These are phyloP conservation scores for Albula glossodonta DNA, from an alignment of 2,113 vertebrate genomes.

Conservation along the genomic window DNA sequence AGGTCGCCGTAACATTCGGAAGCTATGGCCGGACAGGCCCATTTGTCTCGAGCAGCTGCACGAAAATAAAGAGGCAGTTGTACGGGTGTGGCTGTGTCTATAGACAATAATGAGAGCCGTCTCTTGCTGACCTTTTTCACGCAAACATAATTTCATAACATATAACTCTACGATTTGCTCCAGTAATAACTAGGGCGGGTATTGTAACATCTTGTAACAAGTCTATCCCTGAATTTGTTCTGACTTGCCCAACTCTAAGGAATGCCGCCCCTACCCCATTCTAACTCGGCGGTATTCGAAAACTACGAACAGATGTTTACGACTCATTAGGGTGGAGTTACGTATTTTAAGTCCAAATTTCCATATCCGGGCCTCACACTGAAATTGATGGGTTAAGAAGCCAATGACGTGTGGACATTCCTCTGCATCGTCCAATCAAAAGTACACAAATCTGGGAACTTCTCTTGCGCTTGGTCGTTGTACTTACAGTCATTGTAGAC, in stretches of 20 bases:
- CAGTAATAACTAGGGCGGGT: neutral
- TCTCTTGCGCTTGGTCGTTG: conserved; percentile 18
- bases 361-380: conserved; percentile 46
- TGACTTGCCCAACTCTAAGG: conserved; percentile 58
- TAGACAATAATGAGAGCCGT: neutral
- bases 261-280: conserved; percentile 50
- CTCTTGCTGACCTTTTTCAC: neutral
- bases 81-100: neutral
- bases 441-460: conserved; percentile 52
- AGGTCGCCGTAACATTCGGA: neutral
- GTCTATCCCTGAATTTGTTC: conserved; percentile 60
- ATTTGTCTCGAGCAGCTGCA: conserved; percentile 29
- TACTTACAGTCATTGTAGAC: conserved; percentile 46
- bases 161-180: neutral
- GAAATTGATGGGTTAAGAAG: conserved; percentile 25
- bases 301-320: conserved; percentile 61
- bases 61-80: conserved; percentile 3
- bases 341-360: conserved; percentile 55
- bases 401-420: conserved; percentile 53
- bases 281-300: conserved; percentile 40
- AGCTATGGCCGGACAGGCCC: neutral
- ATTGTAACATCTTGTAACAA: conserved; percentile 33
- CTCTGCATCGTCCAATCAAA: conserved; percentile 57
- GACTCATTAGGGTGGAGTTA: conserved; percentile 66
- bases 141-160: neutral